phyloP scores from a whole-genome alignment of 2,797 vertebrate genomes.

The Anas acuta region DNA sequence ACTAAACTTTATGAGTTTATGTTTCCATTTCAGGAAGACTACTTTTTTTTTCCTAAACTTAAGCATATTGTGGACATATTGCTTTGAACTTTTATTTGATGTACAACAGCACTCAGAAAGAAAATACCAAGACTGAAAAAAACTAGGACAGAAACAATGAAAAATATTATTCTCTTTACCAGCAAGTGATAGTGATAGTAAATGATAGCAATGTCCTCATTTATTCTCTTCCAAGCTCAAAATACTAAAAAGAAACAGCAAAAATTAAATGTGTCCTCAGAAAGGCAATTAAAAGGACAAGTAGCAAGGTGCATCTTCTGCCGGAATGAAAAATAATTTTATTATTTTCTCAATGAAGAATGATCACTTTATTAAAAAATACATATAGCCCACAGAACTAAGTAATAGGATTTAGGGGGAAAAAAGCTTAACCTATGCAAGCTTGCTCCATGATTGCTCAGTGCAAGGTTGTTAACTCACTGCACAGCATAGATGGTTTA shows the following conservation, averaged over 20 bases:
- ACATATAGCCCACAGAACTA: not conserved
- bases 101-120: not conserved
- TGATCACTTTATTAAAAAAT: not conserved
- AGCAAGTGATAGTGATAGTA: not conserved
- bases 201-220: not conserved
- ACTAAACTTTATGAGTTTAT: not conserved
- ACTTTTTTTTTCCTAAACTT: not conserved
- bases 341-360: not conserved
- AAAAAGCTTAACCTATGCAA: not conserved
- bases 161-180: not conserved
- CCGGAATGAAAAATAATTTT: not conserved
- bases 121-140: not conserved
- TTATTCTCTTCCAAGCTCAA: constrained; percentile 37
- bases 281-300: not conserved
- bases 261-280: not conserved
- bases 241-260: not conserved
- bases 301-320: not conserved
- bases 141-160: not conserved
- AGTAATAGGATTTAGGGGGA: not conserved
- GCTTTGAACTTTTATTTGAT: not conserved
- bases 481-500: not conserved
- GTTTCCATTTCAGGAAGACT: not conserved
- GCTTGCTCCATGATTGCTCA: not conserved
- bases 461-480: not conserved
- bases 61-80: not conserved